Evolutionary conservation across 2,797 vertebrate species (phyloP), one percentile per base, ranked within the genome.

Genomic region (Vultur gryphus): DNA sequence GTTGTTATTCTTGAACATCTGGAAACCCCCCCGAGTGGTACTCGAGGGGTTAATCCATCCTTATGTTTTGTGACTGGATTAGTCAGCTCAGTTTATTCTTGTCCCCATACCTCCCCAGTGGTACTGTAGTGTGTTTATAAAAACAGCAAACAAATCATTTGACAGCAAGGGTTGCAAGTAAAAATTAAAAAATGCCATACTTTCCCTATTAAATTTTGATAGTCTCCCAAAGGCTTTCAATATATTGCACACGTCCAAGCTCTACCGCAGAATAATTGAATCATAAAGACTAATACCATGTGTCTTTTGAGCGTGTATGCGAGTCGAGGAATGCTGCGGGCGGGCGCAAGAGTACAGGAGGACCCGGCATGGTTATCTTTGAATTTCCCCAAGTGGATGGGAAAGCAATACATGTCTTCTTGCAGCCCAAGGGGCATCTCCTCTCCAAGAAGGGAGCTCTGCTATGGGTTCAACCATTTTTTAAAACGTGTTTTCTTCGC

Each of bases 141-240:
- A 96, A 94, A 88, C 5, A 93, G 92, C 93, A 96, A 96, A 96
- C 96, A 95, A 97, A 96, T 87, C 84, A 84, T 90, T 95, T 95
- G 93, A 94, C 91, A 82, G 95, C 61, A 52, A 90, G 73, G 43
- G 25, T 11, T 96, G 92, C 95, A 91, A 93, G 79, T 26, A 90
- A 91, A 94, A 94, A 76, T 84, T 84, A 33, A 31, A 83, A 91
- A 89, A 89, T 39, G 82, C 95, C 95, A 91, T 95, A 77, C 73
- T 96, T 95, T 96, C 92, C 92, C 91, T 73, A 96, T 96, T 97
- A 96, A 96, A 97, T 72, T 91, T 97, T 96, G 96, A 96, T 96
- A 76, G 90, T 11, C 79, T 97, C 96, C 97, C 96, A 97, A 97
- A 97, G 95, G 95, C 76, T 95, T 96, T 90, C 92, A 19, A 8